Conservation (phyloP, 2,113 vertebrate genomes). For the Gambusia holbrooki region DNA sequence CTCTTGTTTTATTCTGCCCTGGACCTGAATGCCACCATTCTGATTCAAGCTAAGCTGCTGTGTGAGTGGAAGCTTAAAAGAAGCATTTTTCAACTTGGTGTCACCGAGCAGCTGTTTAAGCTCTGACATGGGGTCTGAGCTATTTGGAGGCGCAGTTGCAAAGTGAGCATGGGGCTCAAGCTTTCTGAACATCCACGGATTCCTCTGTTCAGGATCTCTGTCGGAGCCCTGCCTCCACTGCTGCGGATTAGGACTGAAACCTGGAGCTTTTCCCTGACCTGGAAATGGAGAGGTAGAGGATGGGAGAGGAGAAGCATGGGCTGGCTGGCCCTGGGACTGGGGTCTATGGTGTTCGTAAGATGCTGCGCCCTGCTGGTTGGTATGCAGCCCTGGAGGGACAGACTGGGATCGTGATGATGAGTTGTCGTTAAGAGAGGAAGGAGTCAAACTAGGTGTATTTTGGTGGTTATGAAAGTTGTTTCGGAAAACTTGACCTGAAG, state of each 20-base stretch:
- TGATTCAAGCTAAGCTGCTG: conserved; percentile 73
- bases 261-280: conserved; percentile 59
- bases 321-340: conserved; percentile 76
- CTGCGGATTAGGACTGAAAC: conserved; percentile 57
- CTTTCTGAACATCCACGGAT: conserved; percentile 75
- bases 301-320: conserved; percentile 65
- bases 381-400: conserved; percentile 71
- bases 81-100: conserved; percentile 81
- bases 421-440: conserved; percentile 41
- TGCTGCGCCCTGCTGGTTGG: conserved; percentile 57
- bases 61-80: conserved; percentile 84
- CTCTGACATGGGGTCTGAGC: conserved; percentile 90
- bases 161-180: conserved; percentile 73
- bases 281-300: conserved; percentile 76
- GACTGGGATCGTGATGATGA: conserved; percentile 76
- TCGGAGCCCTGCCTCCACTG: conserved; percentile 71
- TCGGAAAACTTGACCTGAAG: conserved; percentile 64
- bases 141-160: conserved; percentile 62
- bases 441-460: conserved; percentile 47
- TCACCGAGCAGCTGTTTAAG: conserved; percentile 92
- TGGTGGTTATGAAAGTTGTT: conserved; percentile 71
- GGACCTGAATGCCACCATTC: conserved; percentile 62
- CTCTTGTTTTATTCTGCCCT: conserved; percentile 79
- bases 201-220: conserved; percentile 69
- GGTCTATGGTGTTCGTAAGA: conserved; percentile 77